Conservation (phyloP, 2,113 vertebrate genomes). For the Lethenteron reissneri region DNA sequence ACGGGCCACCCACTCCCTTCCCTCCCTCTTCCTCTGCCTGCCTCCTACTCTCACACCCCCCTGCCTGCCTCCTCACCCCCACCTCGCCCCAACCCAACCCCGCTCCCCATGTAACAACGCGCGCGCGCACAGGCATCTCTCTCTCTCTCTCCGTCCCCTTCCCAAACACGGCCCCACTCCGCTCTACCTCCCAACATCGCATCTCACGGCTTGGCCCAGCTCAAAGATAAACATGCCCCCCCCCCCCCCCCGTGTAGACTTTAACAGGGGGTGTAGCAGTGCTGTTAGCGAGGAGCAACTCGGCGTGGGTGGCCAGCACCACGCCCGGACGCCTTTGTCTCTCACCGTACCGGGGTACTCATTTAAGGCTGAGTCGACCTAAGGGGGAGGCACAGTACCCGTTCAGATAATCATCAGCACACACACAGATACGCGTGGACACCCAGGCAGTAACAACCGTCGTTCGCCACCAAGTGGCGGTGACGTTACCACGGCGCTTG, state of each 20-base stretch:
- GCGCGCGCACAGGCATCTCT: background rate
- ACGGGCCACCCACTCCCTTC: background rate
- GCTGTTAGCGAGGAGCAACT: no score
- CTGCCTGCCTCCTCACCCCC: background rate
- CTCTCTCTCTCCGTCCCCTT: background rate
- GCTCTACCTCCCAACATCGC: background rate
- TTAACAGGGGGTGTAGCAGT: no score
- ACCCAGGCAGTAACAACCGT: background rate
- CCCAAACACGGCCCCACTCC: background rate
- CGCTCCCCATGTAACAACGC: background rate
- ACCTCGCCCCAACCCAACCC: background rate
- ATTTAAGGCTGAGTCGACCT: background rate
- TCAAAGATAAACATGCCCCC: background rate
- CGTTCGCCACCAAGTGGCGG: no score
- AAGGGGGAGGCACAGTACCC: background rate
- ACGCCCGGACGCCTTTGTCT: background rate
- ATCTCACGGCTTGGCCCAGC: background rate
- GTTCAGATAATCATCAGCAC: background rate
- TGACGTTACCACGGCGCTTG: no score
- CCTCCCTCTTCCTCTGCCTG: background rate
- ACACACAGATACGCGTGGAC: background rate
- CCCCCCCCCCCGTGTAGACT: background rate
- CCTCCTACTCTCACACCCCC: background rate
- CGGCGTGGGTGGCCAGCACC: background rate
- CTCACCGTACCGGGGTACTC: background rate